Evolutionary conservation across 2,113 vertebrate genomes (phyloP).

Genomic region (Podarcis cretensis): DNA sequence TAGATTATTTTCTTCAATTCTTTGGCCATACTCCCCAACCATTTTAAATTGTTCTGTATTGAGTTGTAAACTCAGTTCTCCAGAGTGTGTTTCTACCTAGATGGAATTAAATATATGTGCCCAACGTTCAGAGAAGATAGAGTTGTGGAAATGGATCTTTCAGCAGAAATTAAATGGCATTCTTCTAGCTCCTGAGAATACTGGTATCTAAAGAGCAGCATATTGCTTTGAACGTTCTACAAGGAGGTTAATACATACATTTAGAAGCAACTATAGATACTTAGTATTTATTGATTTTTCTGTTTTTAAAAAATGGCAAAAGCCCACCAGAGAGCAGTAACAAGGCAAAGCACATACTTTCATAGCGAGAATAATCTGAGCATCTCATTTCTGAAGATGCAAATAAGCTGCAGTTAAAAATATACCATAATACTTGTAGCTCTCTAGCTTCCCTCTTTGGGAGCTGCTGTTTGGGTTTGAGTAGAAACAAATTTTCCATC

Average conservation of each 20-base stretch:
- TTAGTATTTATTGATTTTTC: not conserved
- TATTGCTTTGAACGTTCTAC: not conserved
- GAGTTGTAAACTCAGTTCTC: not conserved
- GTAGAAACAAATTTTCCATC: not conserved
- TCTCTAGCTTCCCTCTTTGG: not conserved
- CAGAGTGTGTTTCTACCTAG: not conserved
- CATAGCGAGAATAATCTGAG: not conserved
- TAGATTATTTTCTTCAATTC: not conserved
- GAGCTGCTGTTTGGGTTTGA: not conserved
- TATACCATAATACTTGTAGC: fast-evolving
- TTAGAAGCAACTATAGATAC: not conserved
- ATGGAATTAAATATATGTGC: not conserved
- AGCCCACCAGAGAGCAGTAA: not conserved
- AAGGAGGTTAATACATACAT: not conserved
- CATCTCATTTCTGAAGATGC: not conserved
- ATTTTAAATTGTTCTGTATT: not conserved
- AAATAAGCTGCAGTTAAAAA: not conserved
- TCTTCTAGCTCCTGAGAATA: not conserved
- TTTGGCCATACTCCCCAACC: not conserved
- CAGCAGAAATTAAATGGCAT: not conserved
- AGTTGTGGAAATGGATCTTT: not conserved
- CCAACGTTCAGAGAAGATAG: not conserved
- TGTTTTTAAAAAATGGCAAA: not conserved
- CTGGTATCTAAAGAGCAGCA: not conserved
- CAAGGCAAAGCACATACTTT: not conserved